Percentiles rank a stretch among this genome's conserved stretches.
phyloP scores from a whole-genome alignment of 2,888 invertebrate species.

The Acleris literana region DNA sequence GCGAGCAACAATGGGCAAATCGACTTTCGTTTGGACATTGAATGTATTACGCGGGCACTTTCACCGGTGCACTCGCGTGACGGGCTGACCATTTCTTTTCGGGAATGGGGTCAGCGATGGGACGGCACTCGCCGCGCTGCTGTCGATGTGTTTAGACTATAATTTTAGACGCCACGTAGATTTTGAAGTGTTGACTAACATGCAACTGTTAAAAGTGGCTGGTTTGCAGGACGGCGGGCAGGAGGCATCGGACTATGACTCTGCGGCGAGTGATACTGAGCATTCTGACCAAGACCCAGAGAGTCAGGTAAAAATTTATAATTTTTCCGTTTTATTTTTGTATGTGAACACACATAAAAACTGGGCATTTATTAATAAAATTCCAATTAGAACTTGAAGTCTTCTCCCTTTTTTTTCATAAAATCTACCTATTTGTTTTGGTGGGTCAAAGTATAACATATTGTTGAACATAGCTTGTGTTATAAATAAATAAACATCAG shows the following conservation, averaged over 20 bases:
- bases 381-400: background rate
- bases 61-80: conserved; percentile 76
- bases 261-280: conserved; percentile 78
- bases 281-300: conserved; percentile 88
- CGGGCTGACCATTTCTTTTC: conserved; percentile 80
- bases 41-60: conserved; percentile 72
- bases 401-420: background rate
- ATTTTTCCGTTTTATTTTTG: conserved; percentile 6
- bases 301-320: conserved; percentile 82
- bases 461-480: too few relatives aligned
- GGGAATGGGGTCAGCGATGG: conserved; percentile 77
- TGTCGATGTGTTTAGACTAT: conserved; percentile 61
- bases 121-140: conserved; percentile 69
- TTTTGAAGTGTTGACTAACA: conserved; percentile 51
- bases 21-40: conserved; percentile 77
- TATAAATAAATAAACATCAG: too few relatives aligned
- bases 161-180: conserved; percentile 60
- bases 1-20: conserved; percentile 43
- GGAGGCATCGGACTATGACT: conserved; percentile 78
- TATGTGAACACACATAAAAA: too few relatives aligned
- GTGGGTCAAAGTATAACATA: too few relatives aligned
- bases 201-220: conserved; percentile 75
- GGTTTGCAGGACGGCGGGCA: conserved; percentile 75
- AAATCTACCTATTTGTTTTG: background rate
- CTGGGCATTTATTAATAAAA: background rate